A percentile compares a stretch with the other conserved stretches of the same genome.
phyloP scores from a whole-genome alignment of 2,888 invertebrate genomes.

The Gonocerus acuteangulatus region DNA sequence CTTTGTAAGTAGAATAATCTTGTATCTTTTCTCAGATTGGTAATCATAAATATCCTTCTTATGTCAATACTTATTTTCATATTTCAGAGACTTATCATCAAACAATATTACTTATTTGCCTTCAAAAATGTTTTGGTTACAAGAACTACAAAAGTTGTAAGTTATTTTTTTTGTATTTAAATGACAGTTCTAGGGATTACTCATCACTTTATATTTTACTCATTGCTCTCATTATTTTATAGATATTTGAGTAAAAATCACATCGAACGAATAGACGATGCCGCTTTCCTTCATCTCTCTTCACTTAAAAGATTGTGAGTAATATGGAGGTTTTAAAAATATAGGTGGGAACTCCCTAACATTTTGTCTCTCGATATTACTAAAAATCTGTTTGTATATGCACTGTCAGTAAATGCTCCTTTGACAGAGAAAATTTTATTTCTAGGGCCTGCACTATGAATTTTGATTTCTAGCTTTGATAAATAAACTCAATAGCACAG shows the following conservation, averaged over 20 bases:
- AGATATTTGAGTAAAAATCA: constrained; percentile 70
- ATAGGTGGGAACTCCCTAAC: no score
- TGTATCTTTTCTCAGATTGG: not conserved
- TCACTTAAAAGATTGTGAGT: constrained; percentile 57
- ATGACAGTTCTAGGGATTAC: not conserved
- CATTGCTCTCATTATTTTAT: constrained; percentile 11
- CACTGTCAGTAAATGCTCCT: no score
- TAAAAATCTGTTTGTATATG: no score
- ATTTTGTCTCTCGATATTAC: no score
- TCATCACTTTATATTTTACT: not conserved
- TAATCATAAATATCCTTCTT: not conserved
- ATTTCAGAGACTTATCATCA: constrained; percentile 57
- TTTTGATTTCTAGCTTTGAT: no score
- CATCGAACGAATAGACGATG: constrained; percentile 62
- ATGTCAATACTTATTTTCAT: constrained; percentile 37
- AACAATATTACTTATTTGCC: constrained; percentile 55
- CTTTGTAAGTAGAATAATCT: constrained; percentile 33
- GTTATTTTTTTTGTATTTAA: constrained; percentile 42
- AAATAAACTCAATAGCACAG: no score
- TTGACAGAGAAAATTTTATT: no score
- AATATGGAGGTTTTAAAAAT: no score
- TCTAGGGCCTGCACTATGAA: no score
- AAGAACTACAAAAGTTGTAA: constrained; percentile 63
- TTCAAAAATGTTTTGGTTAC: constrained; percentile 54
- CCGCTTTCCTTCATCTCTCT: constrained; percentile 66